These are phyloP conservation scores for Drosophila eohydei DNA, from an alignment of 2,888 invertebrate genomes.

Conservation along the genomic window DNA sequence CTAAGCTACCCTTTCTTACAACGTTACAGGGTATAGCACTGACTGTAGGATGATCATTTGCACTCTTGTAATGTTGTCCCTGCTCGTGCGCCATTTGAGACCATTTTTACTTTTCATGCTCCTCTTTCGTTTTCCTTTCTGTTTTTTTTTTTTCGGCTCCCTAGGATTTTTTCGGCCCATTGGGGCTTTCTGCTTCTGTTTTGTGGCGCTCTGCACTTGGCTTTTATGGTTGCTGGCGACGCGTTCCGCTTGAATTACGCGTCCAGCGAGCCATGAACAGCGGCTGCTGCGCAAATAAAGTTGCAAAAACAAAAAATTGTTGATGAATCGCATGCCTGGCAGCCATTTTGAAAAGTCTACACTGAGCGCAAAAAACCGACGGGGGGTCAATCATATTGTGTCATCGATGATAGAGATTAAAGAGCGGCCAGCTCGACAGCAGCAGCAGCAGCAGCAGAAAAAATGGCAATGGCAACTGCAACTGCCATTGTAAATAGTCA, in stretches of 20 bases:
- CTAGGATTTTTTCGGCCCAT: conserved; percentile 8
- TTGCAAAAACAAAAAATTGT: conserved; percentile 39
- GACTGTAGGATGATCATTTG: conserved; percentile 46
- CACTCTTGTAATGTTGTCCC: conserved; percentile 35
- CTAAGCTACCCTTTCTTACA: background rate
- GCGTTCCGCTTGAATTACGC: conserved; percentile 78
- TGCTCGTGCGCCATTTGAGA: conserved; percentile 54
- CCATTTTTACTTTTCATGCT: conserved; percentile 41
- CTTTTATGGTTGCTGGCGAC: conserved; percentile 75
- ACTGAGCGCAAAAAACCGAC: conserved; percentile 10
- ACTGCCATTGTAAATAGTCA: conserved; percentile 76
- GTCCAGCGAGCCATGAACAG: conserved; percentile 70
- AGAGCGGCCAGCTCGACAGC: background rate
- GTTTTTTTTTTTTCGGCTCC: background rate
- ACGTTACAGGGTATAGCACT: background rate
- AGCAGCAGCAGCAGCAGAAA: conserved; percentile 35
- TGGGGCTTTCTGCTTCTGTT: conserved; percentile 11
- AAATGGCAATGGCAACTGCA: conserved; percentile 61
- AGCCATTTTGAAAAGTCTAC: conserved; percentile 67
- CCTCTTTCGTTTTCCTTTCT: conserved; percentile 5
- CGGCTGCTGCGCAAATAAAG: conserved; percentile 62
- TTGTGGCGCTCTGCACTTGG: conserved; percentile 53
- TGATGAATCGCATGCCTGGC: conserved; percentile 2
- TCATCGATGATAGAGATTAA: conserved; percentile 73
- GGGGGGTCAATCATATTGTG: conserved; percentile 68